Evolutionary conservation across 2,113 vertebrate genomes (phyloP).

Genomic region (Pitta sordida): DNA sequence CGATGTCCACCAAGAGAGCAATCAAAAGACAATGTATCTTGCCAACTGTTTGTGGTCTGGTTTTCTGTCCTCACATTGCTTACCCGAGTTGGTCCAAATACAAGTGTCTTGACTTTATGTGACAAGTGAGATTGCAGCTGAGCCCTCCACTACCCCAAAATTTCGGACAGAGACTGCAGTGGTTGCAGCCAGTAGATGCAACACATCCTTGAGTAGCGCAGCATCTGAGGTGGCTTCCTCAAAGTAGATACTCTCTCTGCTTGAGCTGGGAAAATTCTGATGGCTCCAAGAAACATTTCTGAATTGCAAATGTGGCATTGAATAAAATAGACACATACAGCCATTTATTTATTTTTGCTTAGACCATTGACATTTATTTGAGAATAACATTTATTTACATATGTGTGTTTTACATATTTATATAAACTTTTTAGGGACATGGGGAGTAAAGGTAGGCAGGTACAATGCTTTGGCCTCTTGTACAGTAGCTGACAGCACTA

Average conservation of each 20-base stretch:
- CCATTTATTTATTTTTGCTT: background rate
- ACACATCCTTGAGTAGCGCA: background rate
- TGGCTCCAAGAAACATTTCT: background rate
- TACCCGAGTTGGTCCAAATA: background rate
- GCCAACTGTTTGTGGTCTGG: background rate
- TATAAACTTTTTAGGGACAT: background rate
- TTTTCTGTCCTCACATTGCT: background rate
- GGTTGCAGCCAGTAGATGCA: background rate
- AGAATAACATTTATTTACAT: background rate
- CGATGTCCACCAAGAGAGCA: background rate
- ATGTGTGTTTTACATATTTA: background rate
- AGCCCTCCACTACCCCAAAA: fast-evolving
- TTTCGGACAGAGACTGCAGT: background rate
- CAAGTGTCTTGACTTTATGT: background rate
- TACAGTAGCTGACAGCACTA: background rate
- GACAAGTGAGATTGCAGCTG: background rate
- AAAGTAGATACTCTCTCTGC: background rate
- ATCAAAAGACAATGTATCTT: background rate
- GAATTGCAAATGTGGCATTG: background rate
- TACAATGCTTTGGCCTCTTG: background rate
- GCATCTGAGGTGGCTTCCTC: fast-evolving
- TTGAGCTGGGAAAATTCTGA: background rate
- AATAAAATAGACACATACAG: background rate
- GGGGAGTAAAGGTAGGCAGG: background rate
- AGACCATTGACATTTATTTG: background rate